Percentiles rank a stretch among this genome's conserved stretches.
These are phyloP conservation scores for Harpagoxenus sublaevis DNA, from an alignment of 2,888 invertebrate genomes.

Conservation along the genomic window DNA sequence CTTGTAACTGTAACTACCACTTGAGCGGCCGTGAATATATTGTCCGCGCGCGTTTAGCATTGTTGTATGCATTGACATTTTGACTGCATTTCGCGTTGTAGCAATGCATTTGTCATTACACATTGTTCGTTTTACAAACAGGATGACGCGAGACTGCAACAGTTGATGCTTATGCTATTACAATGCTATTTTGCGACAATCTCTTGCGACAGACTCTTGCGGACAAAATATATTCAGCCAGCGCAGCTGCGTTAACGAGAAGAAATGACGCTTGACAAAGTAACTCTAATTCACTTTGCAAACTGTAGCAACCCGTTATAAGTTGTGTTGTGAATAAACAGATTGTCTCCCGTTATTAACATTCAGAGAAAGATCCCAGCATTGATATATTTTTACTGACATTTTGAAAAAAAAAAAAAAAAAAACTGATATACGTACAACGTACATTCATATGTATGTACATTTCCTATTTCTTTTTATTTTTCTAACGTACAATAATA, in stretches of 20 bases:
- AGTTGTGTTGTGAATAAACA: slow-evolving; percentile 12
- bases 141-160: not conserved
- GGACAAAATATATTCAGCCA: slow-evolving; percentile 69
- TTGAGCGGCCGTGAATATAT: slow-evolving; percentile 59
- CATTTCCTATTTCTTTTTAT: no score
- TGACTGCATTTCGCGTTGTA: not conserved
- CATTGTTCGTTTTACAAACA: not conserved
- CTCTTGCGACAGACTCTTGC: not conserved
- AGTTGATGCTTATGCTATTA: not conserved
- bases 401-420: not conserved
- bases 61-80: not conserved
- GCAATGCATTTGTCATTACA: not conserved
- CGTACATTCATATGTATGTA: no score
- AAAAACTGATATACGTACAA: no score
- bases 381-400: slow-evolving; percentile 16
- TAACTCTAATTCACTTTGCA: slow-evolving; percentile 74
- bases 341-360: slow-evolving; percentile 24
- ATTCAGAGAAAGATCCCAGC: not conserved
- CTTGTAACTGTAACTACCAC: slow-evolving; percentile 79
- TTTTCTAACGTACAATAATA: no score
- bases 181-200: not conserved
- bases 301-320: slow-evolving; percentile 77
- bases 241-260: slow-evolving; percentile 68
- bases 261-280: slow-evolving; percentile 69
- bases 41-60: slow-evolving; percentile 52